Conservation (phyloP, 2,113 vertebrate genomes). For the Orthonyx spaldingii region DNA sequence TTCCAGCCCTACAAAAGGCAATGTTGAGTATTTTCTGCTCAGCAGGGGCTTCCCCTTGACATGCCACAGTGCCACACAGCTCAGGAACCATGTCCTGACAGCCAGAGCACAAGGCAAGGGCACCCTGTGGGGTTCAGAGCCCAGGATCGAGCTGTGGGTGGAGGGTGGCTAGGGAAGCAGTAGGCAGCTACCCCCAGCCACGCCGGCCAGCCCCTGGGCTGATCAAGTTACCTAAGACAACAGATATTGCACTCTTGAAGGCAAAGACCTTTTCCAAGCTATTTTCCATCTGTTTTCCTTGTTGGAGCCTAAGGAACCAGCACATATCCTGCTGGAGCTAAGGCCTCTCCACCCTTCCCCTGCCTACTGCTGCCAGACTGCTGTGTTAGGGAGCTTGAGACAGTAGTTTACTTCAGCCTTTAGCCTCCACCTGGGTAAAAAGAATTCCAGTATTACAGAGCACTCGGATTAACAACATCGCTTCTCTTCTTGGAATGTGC, state of each 20-base stretch:
- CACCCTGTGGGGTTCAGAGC: background rate
- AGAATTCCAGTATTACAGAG: background rate
- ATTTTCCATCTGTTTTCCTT: background rate
- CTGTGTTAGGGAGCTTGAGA: background rate
- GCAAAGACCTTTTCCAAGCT: background rate
- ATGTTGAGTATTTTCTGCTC: background rate
- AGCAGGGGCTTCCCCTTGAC: background rate
- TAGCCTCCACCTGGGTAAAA: background rate
- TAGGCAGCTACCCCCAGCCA: background rate
- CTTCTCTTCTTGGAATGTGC: background rate
- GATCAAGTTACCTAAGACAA: background rate
- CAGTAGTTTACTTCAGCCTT: background rate
- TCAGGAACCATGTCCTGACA: accelerated
- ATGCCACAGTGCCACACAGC: background rate
- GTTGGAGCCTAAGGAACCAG: background rate
- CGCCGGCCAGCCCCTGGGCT: accelerated
- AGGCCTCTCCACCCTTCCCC: background rate
- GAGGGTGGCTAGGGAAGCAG: background rate
- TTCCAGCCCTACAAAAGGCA: background rate
- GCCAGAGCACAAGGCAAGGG: accelerated
- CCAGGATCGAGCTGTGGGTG: accelerated
- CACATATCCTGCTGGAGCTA: background rate
- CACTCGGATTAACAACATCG: background rate
- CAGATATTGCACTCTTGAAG: background rate
- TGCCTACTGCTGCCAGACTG: background rate